A percentile compares a stretch with the other conserved stretches of the same genome.
Evolutionary conservation across 2,888 invertebrate species (phyloP).

Genomic region (Orthosia incerta): DNA sequence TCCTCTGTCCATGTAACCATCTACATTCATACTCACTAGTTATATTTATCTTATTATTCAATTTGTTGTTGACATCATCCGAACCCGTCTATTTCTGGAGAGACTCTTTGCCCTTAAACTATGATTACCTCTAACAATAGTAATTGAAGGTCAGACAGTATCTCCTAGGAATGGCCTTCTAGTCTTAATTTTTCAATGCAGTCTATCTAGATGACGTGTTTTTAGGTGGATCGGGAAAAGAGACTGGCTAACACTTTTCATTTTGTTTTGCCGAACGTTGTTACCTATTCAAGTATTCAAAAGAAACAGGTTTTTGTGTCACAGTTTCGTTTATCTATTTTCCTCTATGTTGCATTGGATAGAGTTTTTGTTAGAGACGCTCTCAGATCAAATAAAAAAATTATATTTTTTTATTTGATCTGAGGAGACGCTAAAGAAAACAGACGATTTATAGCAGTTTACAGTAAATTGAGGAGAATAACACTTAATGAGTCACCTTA

Average conservation of each 20-base stretch:
- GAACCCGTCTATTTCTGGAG: conserved; percentile 1
- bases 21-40: too few relatives aligned
- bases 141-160: conserved; percentile 16
- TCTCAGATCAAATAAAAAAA: too few relatives aligned
- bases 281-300: conserved; percentile 20
- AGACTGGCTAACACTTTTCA: conserved; percentile 20
- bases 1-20: too few relatives aligned
- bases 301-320: conserved; percentile 23
- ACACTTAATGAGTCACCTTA: conserved; percentile 45
- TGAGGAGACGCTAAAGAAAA: background rate
- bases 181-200: background rate
- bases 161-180: conserved; percentile 5
- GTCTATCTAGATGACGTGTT: background rate
- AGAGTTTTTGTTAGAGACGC: conserved; percentile 2
- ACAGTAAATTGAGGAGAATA: conserved; percentile 13
- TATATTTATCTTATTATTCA: background rate
- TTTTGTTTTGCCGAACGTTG: conserved; percentile 36
- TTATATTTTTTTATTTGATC: too few relatives aligned
- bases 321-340: conserved; percentile 9
- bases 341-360: background rate
- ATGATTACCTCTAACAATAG: conserved; percentile 7
- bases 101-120: conserved; percentile 16
- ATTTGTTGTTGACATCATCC: conserved; percentile 44
- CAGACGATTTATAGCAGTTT: conserved; percentile 16
- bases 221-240: background rate